Evolutionary conservation across 2,113 vertebrate genomes (phyloP).

Genomic region (Prionailurus viverrinus): DNA sequence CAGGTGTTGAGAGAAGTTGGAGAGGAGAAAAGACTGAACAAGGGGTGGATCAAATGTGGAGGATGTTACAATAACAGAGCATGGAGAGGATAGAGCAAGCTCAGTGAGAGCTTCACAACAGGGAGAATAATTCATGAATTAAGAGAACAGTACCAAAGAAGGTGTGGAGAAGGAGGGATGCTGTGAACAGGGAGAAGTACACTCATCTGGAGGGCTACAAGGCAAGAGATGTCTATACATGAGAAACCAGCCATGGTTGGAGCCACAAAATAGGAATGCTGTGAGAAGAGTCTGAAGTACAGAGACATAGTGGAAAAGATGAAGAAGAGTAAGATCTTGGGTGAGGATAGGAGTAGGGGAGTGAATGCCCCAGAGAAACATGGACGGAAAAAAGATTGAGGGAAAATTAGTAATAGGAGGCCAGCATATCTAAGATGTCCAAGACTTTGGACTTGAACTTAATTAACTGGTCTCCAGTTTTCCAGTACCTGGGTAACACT

Average conservation of each 20-base stretch:
- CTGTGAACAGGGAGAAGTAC: neutral
- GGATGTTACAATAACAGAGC: neutral
- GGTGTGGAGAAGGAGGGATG: neutral
- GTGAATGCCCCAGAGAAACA: neutral
- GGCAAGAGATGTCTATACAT: neutral
- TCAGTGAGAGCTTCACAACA: neutral
- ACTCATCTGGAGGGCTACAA: neutral
- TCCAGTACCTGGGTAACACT: constrained; percentile 9
- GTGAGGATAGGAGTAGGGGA: neutral
- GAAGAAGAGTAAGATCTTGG: neutral
- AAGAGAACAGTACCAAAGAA: neutral
- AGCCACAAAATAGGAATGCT: neutral
- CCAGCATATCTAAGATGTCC: neutral
- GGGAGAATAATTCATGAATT: neutral
- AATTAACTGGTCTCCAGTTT: constrained; percentile 9
- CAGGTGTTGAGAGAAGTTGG: neutral
- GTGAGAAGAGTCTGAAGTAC: neutral
- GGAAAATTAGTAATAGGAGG: neutral
- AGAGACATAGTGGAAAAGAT: neutral
- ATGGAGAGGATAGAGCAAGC: neutral
- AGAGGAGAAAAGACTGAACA: neutral
- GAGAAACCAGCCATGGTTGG: neutral
- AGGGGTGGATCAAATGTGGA: neutral
- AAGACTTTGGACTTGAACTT: neutral
- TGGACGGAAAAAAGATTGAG: neutral